Evolutionary conservation across 1,140 invertebrate species (phyloP).

Genomic region (Hormaphis cornu): DNA sequence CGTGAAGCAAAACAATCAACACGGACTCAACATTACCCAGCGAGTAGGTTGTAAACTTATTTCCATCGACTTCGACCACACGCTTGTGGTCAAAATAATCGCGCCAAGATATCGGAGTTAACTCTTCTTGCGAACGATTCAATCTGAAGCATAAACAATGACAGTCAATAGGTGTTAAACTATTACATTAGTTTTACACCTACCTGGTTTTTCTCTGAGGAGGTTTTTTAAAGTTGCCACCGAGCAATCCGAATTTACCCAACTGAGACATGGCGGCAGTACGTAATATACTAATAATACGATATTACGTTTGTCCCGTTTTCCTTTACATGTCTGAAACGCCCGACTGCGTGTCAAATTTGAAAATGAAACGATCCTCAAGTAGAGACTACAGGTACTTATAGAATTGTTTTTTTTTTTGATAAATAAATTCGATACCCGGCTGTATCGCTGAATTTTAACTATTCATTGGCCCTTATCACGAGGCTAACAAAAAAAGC

Average conservation of each 20-base stretch:
- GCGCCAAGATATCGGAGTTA: slow-evolving; percentile 70
- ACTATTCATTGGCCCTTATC: too few species aligned
- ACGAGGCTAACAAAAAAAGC: too few species aligned
- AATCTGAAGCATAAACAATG: too few species aligned
- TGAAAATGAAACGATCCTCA: too few species aligned
- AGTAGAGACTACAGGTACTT: too few species aligned
- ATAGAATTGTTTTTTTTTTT: too few species aligned
- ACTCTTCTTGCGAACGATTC: slow-evolving; percentile 52
- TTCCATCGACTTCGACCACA: slow-evolving; percentile 56
- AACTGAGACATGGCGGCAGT: neutral
- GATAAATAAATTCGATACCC: too few species aligned
- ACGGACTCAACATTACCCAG: slow-evolving; percentile 60
- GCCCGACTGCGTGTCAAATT: neutral
- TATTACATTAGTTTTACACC: too few species aligned
- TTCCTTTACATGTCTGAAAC: neutral
- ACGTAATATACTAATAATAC: neutral
- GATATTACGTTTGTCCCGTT: neutral
- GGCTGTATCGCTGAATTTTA: too few species aligned
- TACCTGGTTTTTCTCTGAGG: slow-evolving; percentile 20
- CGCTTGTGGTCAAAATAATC: slow-evolving; percentile 67
- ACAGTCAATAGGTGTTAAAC: too few species aligned
- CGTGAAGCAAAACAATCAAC: slow-evolving; percentile 85
- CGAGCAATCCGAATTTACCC: neutral
- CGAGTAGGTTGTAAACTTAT: slow-evolving; percentile 69
- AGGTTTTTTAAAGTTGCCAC: slow-evolving; percentile 24